phyloP scores from a whole-genome alignment of 2,888 invertebrate species.

The Drosophila recens region DNA sequence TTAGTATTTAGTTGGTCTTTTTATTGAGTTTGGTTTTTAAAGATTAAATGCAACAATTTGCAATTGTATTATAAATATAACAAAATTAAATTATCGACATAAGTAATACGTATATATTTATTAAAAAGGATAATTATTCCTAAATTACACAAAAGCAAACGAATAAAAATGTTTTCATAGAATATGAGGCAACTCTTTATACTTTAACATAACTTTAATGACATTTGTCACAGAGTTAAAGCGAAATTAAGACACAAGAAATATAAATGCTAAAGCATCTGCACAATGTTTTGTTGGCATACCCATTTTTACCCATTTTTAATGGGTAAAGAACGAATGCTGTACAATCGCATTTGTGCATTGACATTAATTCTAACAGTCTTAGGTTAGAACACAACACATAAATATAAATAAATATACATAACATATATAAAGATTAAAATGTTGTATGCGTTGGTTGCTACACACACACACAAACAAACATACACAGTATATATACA shows the following conservation, averaged over 20 bases:
- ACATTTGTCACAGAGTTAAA: conserved; percentile 22
- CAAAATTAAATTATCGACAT: conserved; percentile 19
- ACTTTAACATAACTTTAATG: conserved; percentile 17
- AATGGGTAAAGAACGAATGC: conserved; percentile 1
- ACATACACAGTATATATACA: conserved; percentile 39
- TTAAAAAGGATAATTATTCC: conserved; percentile 29
- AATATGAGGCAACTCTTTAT: conserved; percentile 12
- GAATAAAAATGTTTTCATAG: conserved; percentile 23
- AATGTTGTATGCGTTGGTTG: conserved; percentile 17
- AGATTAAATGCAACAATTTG: conserved; percentile 12
- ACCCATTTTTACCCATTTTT: conserved; percentile 2
- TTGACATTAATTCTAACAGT: conserved; percentile 31
- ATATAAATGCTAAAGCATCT: conserved; percentile 22
- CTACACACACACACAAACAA: neutral
- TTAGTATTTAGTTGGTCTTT: conserved; percentile 6
- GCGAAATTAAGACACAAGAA: conserved; percentile 6
- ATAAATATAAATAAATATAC: conserved; percentile 1
- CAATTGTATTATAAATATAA: conserved; percentile 41
- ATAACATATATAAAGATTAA: neutral
- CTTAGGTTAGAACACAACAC: conserved; percentile 20
- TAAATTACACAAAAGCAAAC: conserved; percentile 15
- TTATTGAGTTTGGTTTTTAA: neutral
- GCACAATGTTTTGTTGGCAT: conserved; percentile 16
- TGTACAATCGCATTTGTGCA: conserved; percentile 30
- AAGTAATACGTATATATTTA: conserved; percentile 22